These are phyloP conservation scores for Mastomys coucha DNA, from an alignment of 2,113 vertebrate genomes.

Conservation along the genomic window DNA sequence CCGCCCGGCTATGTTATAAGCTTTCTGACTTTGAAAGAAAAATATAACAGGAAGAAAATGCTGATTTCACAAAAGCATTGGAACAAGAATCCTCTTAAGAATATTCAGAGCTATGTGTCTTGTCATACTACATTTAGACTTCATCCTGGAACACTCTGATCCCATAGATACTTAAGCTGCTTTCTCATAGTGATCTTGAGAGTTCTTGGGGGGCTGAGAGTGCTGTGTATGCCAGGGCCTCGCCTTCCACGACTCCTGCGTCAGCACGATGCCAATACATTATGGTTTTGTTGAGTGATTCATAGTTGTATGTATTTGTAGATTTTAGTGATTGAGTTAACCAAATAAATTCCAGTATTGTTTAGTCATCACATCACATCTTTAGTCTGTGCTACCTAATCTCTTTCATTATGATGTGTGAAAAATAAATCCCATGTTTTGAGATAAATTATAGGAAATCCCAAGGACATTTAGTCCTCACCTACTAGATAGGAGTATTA, in stretches of 20 bases:
- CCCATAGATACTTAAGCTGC: neutral
- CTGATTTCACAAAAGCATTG: conserved; percentile 10
- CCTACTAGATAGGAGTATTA: neutral
- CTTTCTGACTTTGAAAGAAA: neutral
- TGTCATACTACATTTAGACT: neutral
- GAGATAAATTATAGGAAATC: conserved; percentile 31
- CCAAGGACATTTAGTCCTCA: neutral
- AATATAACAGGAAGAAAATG: neutral
- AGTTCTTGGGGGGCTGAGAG: neutral
- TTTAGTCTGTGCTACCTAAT: neutral
- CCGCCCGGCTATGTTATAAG: too few species aligned
- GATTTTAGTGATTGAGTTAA: neutral
- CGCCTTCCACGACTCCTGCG: neutral
- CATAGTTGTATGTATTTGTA: neutral
- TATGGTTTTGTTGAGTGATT: neutral
- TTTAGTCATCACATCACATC: neutral
- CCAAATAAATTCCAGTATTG: neutral
- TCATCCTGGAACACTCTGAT: neutral
- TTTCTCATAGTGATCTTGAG: neutral
- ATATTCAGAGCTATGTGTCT: neutral
- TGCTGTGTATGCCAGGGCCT: neutral
- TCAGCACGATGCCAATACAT: neutral
- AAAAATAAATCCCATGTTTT: conserved; percentile 1
- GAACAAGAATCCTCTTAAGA: neutral
- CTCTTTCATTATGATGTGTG: neutral